Evolutionary conservation across 2,113 vertebrate species (phyloP).

Genomic region (Turnix velox): DNA sequence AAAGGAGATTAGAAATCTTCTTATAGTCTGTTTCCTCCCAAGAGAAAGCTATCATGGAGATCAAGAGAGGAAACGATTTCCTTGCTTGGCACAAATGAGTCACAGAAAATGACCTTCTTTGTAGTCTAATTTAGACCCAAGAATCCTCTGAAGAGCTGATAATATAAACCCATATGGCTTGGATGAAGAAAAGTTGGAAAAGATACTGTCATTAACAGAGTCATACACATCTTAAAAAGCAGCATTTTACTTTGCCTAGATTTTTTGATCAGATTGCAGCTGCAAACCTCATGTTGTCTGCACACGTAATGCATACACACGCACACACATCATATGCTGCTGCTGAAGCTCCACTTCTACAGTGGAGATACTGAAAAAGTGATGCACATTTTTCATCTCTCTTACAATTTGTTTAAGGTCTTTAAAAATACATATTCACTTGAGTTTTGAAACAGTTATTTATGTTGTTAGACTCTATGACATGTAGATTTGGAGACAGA

Average conservation of each 20-base stretch:
- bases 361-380: not conserved
- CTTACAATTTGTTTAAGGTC: not conserved
- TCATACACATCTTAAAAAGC: slow-evolving; percentile 1
- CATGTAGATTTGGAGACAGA: not conserved
- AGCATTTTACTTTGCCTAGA: not conserved
- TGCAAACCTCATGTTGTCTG: not conserved
- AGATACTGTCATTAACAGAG: not conserved
- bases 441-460: not conserved
- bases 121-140: slow-evolving; percentile 63
- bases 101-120: slow-evolving; percentile 66
- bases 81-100: slow-evolving; percentile 66
- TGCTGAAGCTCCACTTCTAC: not conserved
- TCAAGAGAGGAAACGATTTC: slow-evolving; percentile 66
- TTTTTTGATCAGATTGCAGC: not conserved
- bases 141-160: slow-evolving; percentile 51
- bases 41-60: slow-evolving; percentile 60
- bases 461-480: not conserved
- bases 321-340: not conserved
- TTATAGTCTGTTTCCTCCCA: slow-evolving; percentile 50
- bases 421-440: not conserved
- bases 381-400: not conserved
- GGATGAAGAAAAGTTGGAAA: not conserved
- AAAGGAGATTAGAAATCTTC: slow-evolving; percentile 52
- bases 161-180: slow-evolving; percentile 13
- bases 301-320: not conserved